Evolutionary conservation across 1,140 invertebrate species (phyloP).

Genomic region (Tetragnatha versicolor): DNA sequence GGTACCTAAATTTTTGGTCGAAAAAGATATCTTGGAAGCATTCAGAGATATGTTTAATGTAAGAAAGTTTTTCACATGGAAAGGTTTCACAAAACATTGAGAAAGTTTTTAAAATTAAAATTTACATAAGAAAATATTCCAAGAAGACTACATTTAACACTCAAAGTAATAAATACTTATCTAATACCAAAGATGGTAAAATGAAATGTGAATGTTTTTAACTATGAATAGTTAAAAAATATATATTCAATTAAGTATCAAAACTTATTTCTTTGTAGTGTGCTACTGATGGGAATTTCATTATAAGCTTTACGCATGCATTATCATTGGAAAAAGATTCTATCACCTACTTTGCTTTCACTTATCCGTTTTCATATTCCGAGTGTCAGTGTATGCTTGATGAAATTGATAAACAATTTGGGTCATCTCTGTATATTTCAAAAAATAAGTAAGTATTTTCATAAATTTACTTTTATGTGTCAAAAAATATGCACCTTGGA

Average conservation of each 20-base stretch:
- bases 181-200: not conserved
- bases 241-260: not conserved
- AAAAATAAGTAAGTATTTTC: constrained; percentile 38
- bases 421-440: constrained; percentile 48
- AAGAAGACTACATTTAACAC: no score
- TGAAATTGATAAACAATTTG: constrained; percentile 71
- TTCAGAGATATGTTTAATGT: no score
- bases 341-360: constrained; percentile 88
- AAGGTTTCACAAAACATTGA: not conserved
- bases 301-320: constrained; percentile 79
- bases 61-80: not conserved
- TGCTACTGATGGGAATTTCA: constrained; percentile 70
- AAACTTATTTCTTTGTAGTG: constrained; percentile 31
- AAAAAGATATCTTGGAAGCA: no score
- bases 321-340: constrained; percentile 77
- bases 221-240: not conserved
- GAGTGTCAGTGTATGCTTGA: constrained; percentile 78
- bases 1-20: no score
- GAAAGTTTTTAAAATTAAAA: not conserved
- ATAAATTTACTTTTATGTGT: no score
- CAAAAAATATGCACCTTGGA: no score
- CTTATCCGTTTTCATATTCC: constrained; percentile 86
- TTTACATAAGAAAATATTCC: not conserved
- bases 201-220: not conserved
- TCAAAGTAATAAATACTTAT: not conserved